Percentiles rank a stretch among this genome's conserved stretches.
Evolutionary conservation across 2,888 invertebrate genomes (phyloP).

Genomic region (Volucella inanis): DNA sequence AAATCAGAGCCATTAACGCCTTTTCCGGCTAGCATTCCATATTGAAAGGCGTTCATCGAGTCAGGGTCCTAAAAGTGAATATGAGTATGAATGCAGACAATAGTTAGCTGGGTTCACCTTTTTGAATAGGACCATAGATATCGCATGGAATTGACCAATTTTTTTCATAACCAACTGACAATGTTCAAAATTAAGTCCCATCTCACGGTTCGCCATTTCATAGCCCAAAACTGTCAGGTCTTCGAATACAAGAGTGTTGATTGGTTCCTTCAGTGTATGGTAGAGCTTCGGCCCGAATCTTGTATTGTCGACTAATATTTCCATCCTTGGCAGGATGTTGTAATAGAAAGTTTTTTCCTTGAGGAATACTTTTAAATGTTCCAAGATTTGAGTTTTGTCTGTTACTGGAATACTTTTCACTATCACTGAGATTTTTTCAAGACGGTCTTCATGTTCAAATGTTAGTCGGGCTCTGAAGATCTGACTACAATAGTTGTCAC

Average conservation of each 20-base stretch:
- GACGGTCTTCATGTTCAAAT: constrained; percentile 11
- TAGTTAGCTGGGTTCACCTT: constrained; percentile 78
- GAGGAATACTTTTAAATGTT: constrained; percentile 81
- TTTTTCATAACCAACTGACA: constrained; percentile 83
- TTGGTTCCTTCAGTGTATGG: constrained; percentile 61
- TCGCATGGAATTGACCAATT: constrained; percentile 85
- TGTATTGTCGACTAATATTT: constrained; percentile 78
- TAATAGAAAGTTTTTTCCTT: constrained; percentile 81
- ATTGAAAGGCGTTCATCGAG: constrained; percentile 2
- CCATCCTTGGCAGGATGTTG: constrained; percentile 79
- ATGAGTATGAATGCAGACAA: not conserved
- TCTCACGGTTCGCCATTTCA: constrained; percentile 83
- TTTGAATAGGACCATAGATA: constrained; percentile 84
- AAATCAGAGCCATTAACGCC: not conserved
- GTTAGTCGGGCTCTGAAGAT: constrained; percentile 75
- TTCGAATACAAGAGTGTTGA: constrained; percentile 77
- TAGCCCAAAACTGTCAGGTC: constrained; percentile 83
- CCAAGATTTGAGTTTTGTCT: constrained; percentile 76
- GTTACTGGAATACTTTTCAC: constrained; percentile 75
- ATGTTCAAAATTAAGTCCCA: constrained; percentile 84
- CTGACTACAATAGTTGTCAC: constrained; percentile 77
- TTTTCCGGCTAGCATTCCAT: not conserved
- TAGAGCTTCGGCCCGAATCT: constrained; percentile 70
- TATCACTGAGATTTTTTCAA: constrained; percentile 69
- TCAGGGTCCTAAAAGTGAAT: constrained; percentile 12